Evolutionary conservation across 2,113 vertebrate species (phyloP).

Genomic region (Dicaeum eximium): DNA sequence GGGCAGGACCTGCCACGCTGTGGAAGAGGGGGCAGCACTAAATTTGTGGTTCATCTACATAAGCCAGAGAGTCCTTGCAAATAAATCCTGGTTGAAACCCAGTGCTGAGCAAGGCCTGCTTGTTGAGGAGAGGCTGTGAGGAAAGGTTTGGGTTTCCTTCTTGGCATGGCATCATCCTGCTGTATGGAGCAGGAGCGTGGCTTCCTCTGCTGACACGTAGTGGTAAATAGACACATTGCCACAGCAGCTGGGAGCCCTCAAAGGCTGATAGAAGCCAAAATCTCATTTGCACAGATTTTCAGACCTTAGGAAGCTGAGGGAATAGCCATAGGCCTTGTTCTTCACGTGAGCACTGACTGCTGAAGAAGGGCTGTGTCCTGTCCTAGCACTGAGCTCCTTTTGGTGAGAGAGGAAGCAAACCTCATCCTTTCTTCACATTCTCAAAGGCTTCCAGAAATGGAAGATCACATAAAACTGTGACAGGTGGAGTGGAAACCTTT

Average conservation of each 20-base stretch:
- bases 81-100: not conserved
- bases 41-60: not conserved
- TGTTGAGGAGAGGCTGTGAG: not conserved
- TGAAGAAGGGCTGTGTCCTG: not conserved
- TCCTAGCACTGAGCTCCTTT: not conserved
- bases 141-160: not conserved
- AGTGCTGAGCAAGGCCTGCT: not conserved
- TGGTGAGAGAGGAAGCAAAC: not conserved
- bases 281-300: not conserved
- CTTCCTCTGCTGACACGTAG: accelerated
- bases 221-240: not conserved
- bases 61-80: not conserved
- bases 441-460: not conserved
- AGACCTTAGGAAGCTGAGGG: not conserved
- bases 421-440: not conserved
- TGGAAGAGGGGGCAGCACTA: not conserved
- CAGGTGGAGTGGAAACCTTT: not conserved
- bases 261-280: not conserved
- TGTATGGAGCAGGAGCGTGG: not conserved
- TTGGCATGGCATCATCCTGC: accelerated
- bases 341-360: not conserved
- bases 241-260: not conserved
- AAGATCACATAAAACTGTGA: not conserved
- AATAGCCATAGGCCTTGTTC: not conserved
- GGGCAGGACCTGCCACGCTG: not conserved